Evolutionary conservation across 2,113 vertebrate species (phyloP).

Genomic region (Podarcis muralis): DNA sequence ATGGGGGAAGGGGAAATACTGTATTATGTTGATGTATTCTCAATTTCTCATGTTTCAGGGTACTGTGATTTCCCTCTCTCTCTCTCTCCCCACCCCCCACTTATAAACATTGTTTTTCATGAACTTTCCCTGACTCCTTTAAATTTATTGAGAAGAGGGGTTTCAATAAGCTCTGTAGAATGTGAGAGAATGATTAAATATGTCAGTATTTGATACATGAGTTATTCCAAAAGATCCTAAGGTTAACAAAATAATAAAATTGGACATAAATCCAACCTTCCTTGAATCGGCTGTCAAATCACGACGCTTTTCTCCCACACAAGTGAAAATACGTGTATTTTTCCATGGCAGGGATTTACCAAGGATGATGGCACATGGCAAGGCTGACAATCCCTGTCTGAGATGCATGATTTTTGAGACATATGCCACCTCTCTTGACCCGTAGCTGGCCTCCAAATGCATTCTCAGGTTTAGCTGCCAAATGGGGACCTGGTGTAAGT

Average conservation of each 20-base stretch:
- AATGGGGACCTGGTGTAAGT: neutral
- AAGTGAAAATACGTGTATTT: neutral
- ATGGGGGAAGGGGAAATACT: neutral
- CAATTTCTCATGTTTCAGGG: neutral
- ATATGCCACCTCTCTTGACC: neutral
- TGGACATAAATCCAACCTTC: conserved; percentile 28
- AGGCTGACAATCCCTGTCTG: conserved; percentile 4
- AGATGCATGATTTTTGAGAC: conserved; percentile 18
- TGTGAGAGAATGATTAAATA: conserved; percentile 13
- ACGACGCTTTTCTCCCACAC: neutral
- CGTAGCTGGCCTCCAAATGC: neutral
- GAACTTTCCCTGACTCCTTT: conserved; percentile 31
- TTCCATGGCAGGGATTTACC: neutral
- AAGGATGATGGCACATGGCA: neutral
- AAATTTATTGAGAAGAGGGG: conserved; percentile 28
- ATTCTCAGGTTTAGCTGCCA: conserved; percentile 19
- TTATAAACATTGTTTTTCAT: neutral
- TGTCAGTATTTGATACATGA: conserved; percentile 9
- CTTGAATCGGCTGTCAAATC: conserved; percentile 5
- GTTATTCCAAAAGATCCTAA: conserved; percentile 25
- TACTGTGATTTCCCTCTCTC: conserved; percentile 17
- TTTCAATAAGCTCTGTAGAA: conserved; percentile 9
- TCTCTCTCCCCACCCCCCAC: neutral
- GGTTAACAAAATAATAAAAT: conserved; percentile 28
- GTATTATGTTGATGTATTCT: neutral